phyloP scores from a whole-genome alignment of 2,113 vertebrate species.

The Glaucomys volans region DNA sequence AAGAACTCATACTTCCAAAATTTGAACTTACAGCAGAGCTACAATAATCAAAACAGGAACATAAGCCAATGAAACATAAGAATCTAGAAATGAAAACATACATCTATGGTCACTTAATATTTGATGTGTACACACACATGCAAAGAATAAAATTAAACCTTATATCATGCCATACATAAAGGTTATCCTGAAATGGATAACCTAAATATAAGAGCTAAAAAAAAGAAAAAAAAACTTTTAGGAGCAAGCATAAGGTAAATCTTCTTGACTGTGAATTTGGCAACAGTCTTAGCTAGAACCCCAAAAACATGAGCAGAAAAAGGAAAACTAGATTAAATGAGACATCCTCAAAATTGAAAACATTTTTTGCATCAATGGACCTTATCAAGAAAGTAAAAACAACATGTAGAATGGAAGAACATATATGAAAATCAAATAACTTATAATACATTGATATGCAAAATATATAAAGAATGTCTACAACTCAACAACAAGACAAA shows the following conservation, averaged over 20 bases:
- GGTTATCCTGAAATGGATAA: neutral
- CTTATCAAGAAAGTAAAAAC: neutral
- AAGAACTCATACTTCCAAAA: neutral
- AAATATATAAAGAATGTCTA: neutral
- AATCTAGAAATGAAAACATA: neutral
- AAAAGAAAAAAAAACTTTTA: neutral
- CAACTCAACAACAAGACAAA: neutral
- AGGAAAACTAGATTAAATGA: neutral
- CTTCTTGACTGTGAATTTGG: neutral
- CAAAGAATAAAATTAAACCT: neutral
- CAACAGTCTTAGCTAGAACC: neutral
- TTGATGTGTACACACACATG: neutral
- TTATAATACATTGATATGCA: neutral
- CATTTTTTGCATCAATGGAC: neutral
- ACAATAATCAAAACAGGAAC: neutral
- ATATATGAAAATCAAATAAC: neutral
- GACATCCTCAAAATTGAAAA: neutral
- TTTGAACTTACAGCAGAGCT: neutral
- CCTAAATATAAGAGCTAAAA: neutral
- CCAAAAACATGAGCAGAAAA: neutral
- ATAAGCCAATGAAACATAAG: neutral
- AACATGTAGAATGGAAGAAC: neutral
- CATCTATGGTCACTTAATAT: neutral
- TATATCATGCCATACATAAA: too few relatives aligned
- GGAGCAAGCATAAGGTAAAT: neutral